Percentiles rank a stretch among this genome's conserved stretches.
phyloP scores from a whole-genome alignment of 2,888 invertebrate species.

The Geophilus truncorum region DNA sequence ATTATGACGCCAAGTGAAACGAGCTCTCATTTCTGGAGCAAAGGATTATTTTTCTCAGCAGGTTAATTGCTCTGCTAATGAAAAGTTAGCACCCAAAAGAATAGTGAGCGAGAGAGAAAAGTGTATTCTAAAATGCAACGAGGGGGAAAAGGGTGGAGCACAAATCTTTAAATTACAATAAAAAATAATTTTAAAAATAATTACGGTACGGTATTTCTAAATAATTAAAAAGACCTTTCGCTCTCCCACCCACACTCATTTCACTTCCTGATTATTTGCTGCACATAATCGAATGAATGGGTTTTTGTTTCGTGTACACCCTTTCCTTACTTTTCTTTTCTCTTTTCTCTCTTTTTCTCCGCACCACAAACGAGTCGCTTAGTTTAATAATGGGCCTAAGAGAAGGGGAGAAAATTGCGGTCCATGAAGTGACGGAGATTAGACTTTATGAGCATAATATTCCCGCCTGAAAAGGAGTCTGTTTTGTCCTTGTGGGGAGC shows the following conservation, averaged over 20 bases:
- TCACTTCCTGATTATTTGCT: neutral
- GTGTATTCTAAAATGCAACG: neutral
- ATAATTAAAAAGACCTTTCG: neutral
- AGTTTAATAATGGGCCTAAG: constrained; percentile 6
- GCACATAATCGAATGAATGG: neutral
- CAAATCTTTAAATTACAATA: neutral
- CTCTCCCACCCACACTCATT: neutral
- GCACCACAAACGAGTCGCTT: neutral
- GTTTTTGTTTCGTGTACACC: neutral
- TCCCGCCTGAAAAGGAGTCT: constrained; percentile 10
- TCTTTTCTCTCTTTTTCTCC: neutral
- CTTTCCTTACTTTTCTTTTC: neutral
- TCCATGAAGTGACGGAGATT: constrained; percentile 15
- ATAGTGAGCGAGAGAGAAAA: neutral
- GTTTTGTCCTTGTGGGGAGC: constrained; percentile 14
- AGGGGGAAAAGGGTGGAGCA: neutral
- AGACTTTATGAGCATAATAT: constrained; percentile 14
- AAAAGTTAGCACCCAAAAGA: constrained; percentile 6
- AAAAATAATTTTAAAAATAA: too few species aligned
- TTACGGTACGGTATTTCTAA: too few species aligned
- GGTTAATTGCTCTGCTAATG: constrained; percentile 16
- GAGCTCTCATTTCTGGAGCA: neutral
- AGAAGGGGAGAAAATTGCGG: constrained; percentile 11
- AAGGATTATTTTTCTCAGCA: constrained; percentile 17
- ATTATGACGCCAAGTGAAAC: constrained; percentile 6